Evolutionary conservation across 1,140 invertebrate species (phyloP), one percentile per base, ranked within the genome.

Genomic region (Drosophila pachea): DNA sequence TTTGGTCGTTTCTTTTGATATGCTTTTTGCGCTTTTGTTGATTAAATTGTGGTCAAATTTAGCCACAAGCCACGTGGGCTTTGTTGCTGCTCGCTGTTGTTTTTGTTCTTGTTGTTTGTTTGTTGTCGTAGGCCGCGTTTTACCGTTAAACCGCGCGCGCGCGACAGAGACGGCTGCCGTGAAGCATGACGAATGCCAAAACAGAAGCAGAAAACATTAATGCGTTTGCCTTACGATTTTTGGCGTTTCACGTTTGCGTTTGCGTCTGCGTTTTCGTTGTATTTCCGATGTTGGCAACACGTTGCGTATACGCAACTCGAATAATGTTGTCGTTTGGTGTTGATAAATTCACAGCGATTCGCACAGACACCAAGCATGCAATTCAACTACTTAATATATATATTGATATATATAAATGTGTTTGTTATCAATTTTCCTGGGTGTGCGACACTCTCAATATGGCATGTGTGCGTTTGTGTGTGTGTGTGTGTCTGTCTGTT

Each of bases 81-180:
- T 32, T 49, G 43, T 43, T 3, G 22, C 4, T 54, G 22, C 4
- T 38, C 52, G 16, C 45, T 63, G n/a, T 7, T 33, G 7, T 36
- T 63, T 7, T 43, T 48, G 14, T 69, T 42, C 5, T 58, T 9
- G 53, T 65, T 65, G 45, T 45, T 65, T 65, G 68, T 60, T 48
- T 49, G 8, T 71, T 71, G 64, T 61, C 64, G 64, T 71, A 67
- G 68, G 68, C 68, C 62, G 67, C 49, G 60, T 45, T 63, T 55
- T 40, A 64, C 52, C 61, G 62, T 59, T 59, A 53, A 59, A 14
- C 33, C 47, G 40, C 62, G 62, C 54, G 62, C 40, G 61, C 56
- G 60, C 36, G 43, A 68, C 50, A n/a, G 35, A 35, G 58, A 62
- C 50, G 22, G 50, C 33, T 49, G 33, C 49, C 66, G 50, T 49